Percentiles rank a stretch among this genome's conserved stretches.
These are phyloP conservation scores for Rhinogobio ventralis DNA, from an alignment of 2,797 vertebrate species.

Conservation along the genomic window DNA sequence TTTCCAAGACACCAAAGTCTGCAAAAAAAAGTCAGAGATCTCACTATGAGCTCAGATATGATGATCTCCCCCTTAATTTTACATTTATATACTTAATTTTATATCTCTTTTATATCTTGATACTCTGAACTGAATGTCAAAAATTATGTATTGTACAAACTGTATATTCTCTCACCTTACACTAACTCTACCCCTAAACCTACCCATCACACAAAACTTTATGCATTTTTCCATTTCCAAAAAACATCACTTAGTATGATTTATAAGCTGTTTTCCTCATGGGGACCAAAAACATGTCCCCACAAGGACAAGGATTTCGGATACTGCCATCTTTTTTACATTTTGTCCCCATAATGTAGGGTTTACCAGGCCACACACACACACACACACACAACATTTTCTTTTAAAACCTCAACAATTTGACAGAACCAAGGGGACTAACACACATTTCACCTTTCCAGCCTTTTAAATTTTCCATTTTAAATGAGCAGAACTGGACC, in stretches of 20 bases:
- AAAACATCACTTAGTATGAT: too few relatives aligned
- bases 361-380: background rate
- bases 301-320: too few relatives aligned
- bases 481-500: slow-evolving; percentile 58
- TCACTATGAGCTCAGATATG: background rate
- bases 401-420: background rate
- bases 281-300: too few relatives aligned
- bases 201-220: too few relatives aligned
- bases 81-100: background rate
- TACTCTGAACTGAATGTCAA: background rate
- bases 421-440: background rate
- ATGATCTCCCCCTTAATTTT: background rate
- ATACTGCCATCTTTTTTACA: too few relatives aligned
- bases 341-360: too few relatives aligned
- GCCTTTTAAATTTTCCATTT: slow-evolving; percentile 52
- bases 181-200: too few relatives aligned
- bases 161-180: too few relatives aligned
- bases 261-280: too few relatives aligned
- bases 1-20: background rate
- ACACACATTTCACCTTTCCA: slow-evolving; percentile 5
- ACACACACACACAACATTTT: background rate
- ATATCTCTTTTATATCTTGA: background rate
- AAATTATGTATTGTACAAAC: background rate
- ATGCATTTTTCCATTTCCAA: too few relatives aligned
- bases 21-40: background rate